Evolutionary conservation across 2,888 invertebrate species (phyloP).

Genomic region (Candidula unifasciata): DNA sequence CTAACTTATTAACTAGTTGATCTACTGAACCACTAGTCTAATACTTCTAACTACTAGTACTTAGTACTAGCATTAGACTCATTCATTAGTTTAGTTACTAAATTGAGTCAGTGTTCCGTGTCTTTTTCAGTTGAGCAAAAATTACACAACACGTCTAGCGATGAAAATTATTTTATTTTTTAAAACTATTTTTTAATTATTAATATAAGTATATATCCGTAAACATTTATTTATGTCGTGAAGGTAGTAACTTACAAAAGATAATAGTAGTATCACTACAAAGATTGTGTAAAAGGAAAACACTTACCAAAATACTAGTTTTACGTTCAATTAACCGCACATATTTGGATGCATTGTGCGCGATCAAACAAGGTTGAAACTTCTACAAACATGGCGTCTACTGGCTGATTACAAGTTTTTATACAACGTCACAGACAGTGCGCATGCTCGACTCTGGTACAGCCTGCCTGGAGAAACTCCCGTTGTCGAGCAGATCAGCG

Average conservation of each 20-base stretch:
- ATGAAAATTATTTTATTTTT: not conserved
- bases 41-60: no score
- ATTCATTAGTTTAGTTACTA: no score
- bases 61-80: no score
- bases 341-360: not conserved
- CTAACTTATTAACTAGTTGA: no score
- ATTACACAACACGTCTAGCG: not conserved
- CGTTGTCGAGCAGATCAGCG: no score
- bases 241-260: no score
- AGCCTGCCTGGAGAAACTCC: no score
- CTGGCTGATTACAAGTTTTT: no score
- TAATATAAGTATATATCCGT: not conserved
- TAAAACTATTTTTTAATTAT: not conserved
- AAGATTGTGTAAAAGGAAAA: not conserved
- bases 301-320: not conserved
- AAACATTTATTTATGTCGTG: not conserved
- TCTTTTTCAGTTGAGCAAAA: no score
- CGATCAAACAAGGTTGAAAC: slow-evolving; percentile 42
- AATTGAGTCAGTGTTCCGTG: no score
- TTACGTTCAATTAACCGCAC: slow-evolving; percentile 30
- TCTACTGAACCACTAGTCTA: no score
- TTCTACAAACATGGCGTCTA: slow-evolving; percentile 31
- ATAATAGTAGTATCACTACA: not conserved
- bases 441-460: slow-evolving; percentile 12
- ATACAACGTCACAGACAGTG: not conserved